Evolutionary conservation across 2,888 invertebrate species (phyloP).

Genomic region (Pristionchus fissidentatus): DNA sequence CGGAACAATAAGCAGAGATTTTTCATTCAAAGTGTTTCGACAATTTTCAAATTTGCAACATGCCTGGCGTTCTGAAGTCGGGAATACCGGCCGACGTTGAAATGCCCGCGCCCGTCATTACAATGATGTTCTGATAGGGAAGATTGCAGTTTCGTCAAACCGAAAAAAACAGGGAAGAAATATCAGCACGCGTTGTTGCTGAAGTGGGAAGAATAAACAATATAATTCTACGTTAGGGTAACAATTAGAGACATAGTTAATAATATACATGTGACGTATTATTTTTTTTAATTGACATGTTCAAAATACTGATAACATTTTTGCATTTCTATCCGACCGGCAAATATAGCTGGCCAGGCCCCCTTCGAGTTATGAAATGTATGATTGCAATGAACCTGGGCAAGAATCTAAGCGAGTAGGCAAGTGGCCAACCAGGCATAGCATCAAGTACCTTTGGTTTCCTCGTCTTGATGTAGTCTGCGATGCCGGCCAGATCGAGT

Average conservation of each 20-base stretch:
- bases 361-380: too few species aligned
- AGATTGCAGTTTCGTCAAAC: not conserved
- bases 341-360: too few species aligned
- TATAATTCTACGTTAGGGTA: too few species aligned
- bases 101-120: conserved; percentile 95
- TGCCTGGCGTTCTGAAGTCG: conserved; percentile 89
- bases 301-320: too few species aligned
- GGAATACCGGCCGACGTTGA: conserved; percentile 95
- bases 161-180: not conserved
- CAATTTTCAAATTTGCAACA: not conserved
- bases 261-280: too few species aligned
- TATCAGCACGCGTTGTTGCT: not conserved
- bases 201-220: not conserved
- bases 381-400: too few species aligned
- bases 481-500: conserved; percentile 62
- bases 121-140: conserved; percentile 83
- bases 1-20: too few species aligned
- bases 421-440: too few species aligned
- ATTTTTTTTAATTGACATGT: too few species aligned
- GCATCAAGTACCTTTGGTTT: conserved; percentile 51
- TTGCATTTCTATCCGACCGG: too few species aligned
- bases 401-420: too few species aligned
- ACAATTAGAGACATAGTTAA: too few species aligned
- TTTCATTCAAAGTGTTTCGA: not conserved
- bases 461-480: conserved; percentile 60